Evolutionary conservation across 2,888 invertebrate species (phyloP).

Genomic region (Rapana venosa): DNA sequence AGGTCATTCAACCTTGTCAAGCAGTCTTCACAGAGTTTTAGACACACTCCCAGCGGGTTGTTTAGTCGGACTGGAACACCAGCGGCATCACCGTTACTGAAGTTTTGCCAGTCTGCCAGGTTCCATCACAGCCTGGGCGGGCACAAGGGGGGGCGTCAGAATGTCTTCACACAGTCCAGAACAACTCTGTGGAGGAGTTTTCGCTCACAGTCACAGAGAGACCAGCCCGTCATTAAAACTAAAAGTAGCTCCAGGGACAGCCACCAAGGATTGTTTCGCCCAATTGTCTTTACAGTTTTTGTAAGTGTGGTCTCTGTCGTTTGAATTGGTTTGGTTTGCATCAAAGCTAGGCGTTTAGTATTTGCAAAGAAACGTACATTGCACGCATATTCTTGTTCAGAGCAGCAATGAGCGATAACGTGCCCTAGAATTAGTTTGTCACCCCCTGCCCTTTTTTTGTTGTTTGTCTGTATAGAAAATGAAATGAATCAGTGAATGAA

Average conservation of each 20-base stretch:
- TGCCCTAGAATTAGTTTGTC: too few species aligned
- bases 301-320: conserved; percentile 2
- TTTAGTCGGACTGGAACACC: background rate
- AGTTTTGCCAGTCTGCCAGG: background rate
- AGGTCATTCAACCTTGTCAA: background rate
- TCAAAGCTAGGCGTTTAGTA: too few species aligned
- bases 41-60: background rate
- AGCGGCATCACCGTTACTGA: background rate
- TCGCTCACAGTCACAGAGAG: conserved; percentile 14
- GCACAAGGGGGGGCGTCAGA: background rate
- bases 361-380: too few species aligned
- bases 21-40: background rate
- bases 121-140: background rate
- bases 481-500: too few species aligned
- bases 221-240: background rate
- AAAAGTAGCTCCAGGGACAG: background rate
- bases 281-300: conserved; percentile 35
- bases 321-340: too few species aligned
- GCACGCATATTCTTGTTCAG: too few species aligned
- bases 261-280: conserved; percentile 11
- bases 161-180: background rate
- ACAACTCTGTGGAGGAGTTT: conserved; percentile 9
- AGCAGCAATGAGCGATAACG: too few species aligned
- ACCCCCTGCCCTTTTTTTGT: too few species aligned
- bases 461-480: too few species aligned